phyloP scores from a whole-genome alignment of 2,113 vertebrate genomes.

The Hemibagrus wyckioides region DNA sequence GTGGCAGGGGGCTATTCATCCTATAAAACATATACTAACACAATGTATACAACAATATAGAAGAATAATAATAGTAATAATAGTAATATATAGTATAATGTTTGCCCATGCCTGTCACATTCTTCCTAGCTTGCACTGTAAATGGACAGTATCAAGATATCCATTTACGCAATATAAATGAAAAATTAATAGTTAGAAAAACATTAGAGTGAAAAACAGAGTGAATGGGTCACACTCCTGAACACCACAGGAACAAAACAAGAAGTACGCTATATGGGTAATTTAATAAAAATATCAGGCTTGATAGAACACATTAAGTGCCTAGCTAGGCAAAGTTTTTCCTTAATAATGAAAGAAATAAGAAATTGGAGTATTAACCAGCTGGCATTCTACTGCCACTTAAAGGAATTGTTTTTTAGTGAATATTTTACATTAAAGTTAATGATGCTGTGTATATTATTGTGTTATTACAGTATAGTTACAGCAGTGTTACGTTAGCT shows the following conservation, averaged over 20 bases:
- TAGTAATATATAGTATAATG: background rate
- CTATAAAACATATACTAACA: slow-evolving; percentile 7
- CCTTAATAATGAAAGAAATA: too few species aligned
- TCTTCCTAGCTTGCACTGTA: background rate
- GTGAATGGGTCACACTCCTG: background rate
- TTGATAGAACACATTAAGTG: background rate
- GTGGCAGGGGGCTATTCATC: background rate
- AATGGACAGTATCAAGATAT: background rate
- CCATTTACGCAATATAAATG: background rate
- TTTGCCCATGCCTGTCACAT: background rate
- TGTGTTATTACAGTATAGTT: background rate
- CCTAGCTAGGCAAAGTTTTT: background rate
- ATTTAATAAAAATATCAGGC: background rate
- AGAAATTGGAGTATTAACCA: background rate
- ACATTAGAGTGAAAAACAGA: background rate
- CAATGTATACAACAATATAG: background rate
- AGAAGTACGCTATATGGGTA: background rate
- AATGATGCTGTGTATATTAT: background rate
- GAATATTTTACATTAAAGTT: background rate
- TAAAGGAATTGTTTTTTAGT: background rate
- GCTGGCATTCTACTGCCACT: background rate
- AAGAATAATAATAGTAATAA: background rate
- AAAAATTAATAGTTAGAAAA: background rate
- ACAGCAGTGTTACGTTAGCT: background rate
- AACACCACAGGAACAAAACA: background rate